These are phyloP conservation scores for Acanthosepion lycidas DNA, from an alignment of 2,888 invertebrate species.

Conservation along the genomic window DNA sequence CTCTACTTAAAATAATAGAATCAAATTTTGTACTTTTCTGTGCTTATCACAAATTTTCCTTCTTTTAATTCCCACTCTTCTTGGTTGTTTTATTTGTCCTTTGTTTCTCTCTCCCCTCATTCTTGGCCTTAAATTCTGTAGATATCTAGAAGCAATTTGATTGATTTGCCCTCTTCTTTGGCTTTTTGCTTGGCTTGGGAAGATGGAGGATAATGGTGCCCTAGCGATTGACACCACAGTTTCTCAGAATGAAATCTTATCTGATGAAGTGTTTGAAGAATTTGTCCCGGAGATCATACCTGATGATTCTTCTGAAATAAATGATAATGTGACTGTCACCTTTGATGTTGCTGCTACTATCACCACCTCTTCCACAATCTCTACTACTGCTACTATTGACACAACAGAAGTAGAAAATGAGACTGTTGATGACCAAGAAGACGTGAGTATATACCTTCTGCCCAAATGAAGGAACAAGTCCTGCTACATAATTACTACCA, in stretches of 20 bases:
- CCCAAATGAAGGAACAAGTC: not conserved
- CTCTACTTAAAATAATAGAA: not conserved
- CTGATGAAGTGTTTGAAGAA: slow-evolving; percentile 42
- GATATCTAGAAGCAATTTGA: slow-evolving; percentile 36
- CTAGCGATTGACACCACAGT: slow-evolving; percentile 23
- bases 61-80: not conserved
- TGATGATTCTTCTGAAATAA: slow-evolving; percentile 20
- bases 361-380: not conserved
- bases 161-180: slow-evolving; percentile 46
- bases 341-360: slow-evolving; percentile 23
- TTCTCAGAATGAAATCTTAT: slow-evolving; percentile 45
- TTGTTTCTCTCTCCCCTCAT: not conserved
- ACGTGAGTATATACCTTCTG: slow-evolving; percentile 41
- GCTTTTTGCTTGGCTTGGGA: slow-evolving; percentile 47
- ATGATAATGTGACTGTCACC: slow-evolving; percentile 3
- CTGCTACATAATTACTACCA: not conserved
- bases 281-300: slow-evolving; percentile 23
- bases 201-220: slow-evolving; percentile 45
- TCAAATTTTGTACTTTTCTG: not conserved
- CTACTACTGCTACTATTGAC: not conserved
- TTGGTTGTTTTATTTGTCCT: not conserved
- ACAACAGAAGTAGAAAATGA: not conserved
- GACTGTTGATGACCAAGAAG: not conserved
- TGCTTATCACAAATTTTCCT: not conserved
- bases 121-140: slow-evolving; percentile 11